Evolutionary conservation across 1,140 invertebrate genomes (phyloP).

Genomic region (Dendrolimus punctatus): DNA sequence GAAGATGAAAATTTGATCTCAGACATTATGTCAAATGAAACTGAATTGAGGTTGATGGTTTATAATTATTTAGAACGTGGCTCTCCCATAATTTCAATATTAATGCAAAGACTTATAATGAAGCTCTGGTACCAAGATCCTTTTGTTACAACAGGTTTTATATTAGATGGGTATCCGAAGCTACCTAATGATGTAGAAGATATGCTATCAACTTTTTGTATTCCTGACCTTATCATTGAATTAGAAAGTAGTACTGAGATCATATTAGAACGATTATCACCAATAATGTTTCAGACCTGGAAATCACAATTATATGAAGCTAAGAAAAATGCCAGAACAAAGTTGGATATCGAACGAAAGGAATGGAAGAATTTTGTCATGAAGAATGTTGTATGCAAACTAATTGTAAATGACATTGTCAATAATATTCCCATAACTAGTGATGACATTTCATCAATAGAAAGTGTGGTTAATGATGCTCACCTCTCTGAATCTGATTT

Average conservation of each 20-base stretch:
- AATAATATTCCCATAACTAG: slow-evolving; percentile 14
- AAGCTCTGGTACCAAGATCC: slow-evolving; percentile 68
- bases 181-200: slow-evolving; percentile 62
- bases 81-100: slow-evolving; percentile 33
- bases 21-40: slow-evolving; percentile 44
- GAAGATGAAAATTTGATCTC: slow-evolving; percentile 32
- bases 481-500: slow-evolving; percentile 41
- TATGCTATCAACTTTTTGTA: slow-evolving; percentile 57
- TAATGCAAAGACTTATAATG: slow-evolving; percentile 57
- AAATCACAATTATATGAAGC: slow-evolving; percentile 41
- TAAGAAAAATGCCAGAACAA: slow-evolving; percentile 30
- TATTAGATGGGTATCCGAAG: slow-evolving; percentile 74
- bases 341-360: slow-evolving; percentile 30
- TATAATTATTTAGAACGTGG: slow-evolving; percentile 64
- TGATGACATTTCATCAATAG: slow-evolving; percentile 19
- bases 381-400: slow-evolving; percentile 36
- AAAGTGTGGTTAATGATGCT: slow-evolving; percentile 45
- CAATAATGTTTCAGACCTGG: slow-evolving; percentile 53
- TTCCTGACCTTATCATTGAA: slow-evolving; percentile 73
- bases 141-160: slow-evolving; percentile 55
- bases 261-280: slow-evolving; percentile 43
- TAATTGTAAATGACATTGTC: slow-evolving; percentile 45
- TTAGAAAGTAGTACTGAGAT: slow-evolving; percentile 43
- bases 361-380: slow-evolving; percentile 42
- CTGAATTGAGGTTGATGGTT: slow-evolving; percentile 39